Base-by-base conservation (phyloP, 2,113 vertebrate genomes). In the Macquaria australasica region DNA sequence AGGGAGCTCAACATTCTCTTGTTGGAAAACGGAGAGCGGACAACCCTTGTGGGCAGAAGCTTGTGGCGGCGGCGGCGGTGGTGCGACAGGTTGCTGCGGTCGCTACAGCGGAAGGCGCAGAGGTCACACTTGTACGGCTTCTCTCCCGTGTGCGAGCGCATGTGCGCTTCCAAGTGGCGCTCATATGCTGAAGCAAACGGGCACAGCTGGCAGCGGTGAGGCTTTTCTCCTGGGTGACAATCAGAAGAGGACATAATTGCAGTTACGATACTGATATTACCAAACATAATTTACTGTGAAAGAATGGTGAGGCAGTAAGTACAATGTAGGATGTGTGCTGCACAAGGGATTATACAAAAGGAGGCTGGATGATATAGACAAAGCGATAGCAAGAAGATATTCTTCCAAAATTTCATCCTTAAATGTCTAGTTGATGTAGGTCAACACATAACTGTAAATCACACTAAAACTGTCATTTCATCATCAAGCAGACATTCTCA, bases 111-210 rank as follows among this genome's bases (percentile, higher is more conserved):
- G 90, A 99, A 99, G 80, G 98, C 95, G 82, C 98, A 99, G 43
- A 99, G 88, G 91, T 99, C 98, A 62, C 98, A 99, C 89, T 99
- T 99, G 93, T 99, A 99, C 0, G 98, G 98, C 87, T 99, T 99
- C 88, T 99, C 98, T 25, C 98, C 98, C 0, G 98, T 99, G 91
- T 99, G 98, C 0, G 98, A 99, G 10, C 98, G 95, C 98, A 99
- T 99, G 89, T 99, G 98, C 8, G 98, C 98, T 92, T 99, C 98
- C 87, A 99, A 91, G 79, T 99, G 98, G 74, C 98, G 98, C 91
- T 99, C 98, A 0, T 99, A 99, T 0, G 98, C 98, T 5, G 98
- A 99, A 3, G 98, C 98, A 73, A 99, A 99, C 3, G 98, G 98
- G 84, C 98, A 99, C 85, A 99, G 94, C 73, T 99, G 98, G 71